Evolutionary conservation across 2,113 vertebrate species (phyloP).

Genomic region (Geococcyx californianus): DNA sequence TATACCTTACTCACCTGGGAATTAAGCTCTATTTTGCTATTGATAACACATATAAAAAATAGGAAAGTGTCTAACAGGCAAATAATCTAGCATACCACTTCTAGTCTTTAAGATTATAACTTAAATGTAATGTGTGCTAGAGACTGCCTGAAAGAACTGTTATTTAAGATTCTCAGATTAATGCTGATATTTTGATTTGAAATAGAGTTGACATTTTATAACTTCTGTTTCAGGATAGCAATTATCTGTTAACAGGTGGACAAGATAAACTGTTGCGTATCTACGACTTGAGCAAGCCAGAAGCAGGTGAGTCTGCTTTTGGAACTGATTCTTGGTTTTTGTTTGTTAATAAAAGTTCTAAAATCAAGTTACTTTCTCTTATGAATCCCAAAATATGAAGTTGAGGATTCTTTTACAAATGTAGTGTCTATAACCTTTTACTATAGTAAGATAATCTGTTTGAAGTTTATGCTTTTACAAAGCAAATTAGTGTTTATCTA

Average conservation of each 20-base stretch:
- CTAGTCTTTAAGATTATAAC: rapidly evolving
- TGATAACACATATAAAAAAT: not conserved
- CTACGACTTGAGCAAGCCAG: slow-evolving; percentile 91
- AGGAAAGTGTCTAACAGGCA: not conserved
- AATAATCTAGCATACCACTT: rapidly evolving
- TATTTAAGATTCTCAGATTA: not conserved
- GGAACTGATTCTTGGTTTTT: not conserved
- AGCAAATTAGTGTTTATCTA: not conserved
- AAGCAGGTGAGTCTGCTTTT: slow-evolving; percentile 83
- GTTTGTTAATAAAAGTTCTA: not conserved
- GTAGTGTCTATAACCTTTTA: not conserved
- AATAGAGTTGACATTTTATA: slow-evolving; percentile 30
- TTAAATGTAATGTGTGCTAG: not conserved
- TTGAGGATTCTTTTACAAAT: not conserved
- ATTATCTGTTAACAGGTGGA: slow-evolving; percentile 90
- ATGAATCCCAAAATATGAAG: not conserved
- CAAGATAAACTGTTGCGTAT: slow-evolving; percentile 96
- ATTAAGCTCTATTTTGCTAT: not conserved
- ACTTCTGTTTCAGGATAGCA: slow-evolving; percentile 88
- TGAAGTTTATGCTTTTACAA: not conserved
- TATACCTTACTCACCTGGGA: not conserved
- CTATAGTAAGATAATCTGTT: not conserved
- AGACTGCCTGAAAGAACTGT: not conserved
- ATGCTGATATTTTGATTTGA: not conserved
- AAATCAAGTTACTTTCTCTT: not conserved